Conservation (phyloP, 2,888 invertebrate genomes). For the Ochropleura leucogaster region DNA sequence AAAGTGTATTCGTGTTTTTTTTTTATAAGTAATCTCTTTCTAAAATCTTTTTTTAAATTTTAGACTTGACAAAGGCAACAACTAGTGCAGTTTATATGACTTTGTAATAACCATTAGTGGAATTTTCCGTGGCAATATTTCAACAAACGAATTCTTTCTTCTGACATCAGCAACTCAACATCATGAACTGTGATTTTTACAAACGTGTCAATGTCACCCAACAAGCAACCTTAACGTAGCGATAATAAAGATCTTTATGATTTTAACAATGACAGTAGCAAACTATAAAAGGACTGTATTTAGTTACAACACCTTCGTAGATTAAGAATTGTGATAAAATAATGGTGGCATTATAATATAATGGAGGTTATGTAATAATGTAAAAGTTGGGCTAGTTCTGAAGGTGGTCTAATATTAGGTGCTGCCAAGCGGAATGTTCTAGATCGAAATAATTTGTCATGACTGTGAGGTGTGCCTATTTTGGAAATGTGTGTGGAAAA, state of each 20-base stretch:
- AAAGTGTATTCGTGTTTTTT: no score
- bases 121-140: not conserved
- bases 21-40: no score
- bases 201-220: no score
- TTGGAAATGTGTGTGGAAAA: constrained; percentile 1
- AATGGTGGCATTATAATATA: constrained; percentile 1
- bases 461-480: constrained; percentile 4
- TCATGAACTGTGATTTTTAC: no score
- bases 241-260: not conserved
- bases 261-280: not conserved
- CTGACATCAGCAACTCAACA: not conserved
- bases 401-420: constrained; percentile 2
- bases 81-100: not conserved
- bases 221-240: not conserved
- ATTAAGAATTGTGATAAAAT: constrained; percentile 30
- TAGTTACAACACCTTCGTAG: constrained; percentile 2
- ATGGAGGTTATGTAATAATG: constrained; percentile 19
- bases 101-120: not conserved
- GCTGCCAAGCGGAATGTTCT: constrained; percentile 24
- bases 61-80: not conserved
- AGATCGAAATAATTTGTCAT: constrained; percentile 22
- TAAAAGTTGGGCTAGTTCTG: constrained; percentile 12
- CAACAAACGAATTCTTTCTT: not conserved
- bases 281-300: not conserved
- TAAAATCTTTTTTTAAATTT: not conserved